Conservation (phyloP, 2,797 vertebrate species). For the Echeneis naucrates region DNA sequence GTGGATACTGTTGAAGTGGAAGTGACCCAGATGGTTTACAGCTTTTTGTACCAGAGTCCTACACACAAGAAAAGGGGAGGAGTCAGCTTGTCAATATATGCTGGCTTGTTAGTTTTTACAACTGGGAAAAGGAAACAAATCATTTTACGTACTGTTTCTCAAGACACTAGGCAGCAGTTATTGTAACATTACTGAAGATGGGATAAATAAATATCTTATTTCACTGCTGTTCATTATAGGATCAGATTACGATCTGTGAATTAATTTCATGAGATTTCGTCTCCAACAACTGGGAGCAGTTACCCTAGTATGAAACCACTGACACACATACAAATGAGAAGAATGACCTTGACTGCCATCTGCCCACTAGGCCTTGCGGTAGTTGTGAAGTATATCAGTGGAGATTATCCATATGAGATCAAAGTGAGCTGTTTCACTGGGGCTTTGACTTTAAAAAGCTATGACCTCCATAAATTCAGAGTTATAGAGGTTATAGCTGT, state of each 20-base stretch:
- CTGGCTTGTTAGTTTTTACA: not conserved
- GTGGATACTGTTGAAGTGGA: not conserved
- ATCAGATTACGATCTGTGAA: slow-evolving; percentile 18
- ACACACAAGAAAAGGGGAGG: not conserved
- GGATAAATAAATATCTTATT: slow-evolving; percentile 2
- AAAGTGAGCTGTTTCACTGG: slow-evolving; percentile 31
- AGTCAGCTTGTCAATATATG: not conserved
- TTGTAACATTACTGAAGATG: not conserved
- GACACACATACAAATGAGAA: slow-evolving; percentile 46
- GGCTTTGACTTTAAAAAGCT: slow-evolving; percentile 20
- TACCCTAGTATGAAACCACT: slow-evolving; percentile 17
- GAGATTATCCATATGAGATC: slow-evolving; percentile 28
- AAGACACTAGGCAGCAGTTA: not conserved
- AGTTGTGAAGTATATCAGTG: slow-evolving; percentile 29
- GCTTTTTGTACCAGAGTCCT: not conserved
- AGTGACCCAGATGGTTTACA: not conserved
- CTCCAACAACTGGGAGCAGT: slow-evolving; percentile 33
- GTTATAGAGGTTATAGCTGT: not conserved
- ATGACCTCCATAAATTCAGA: slow-evolving; percentile 30
- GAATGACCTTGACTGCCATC: slow-evolving; percentile 67
- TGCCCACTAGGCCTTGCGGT: slow-evolving; percentile 47
- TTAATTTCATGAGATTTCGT: slow-evolving; percentile 22
- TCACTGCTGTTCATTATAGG: slow-evolving; percentile 6
- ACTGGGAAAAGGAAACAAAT: too few species aligned
- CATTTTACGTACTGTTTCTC: not conserved